Base-by-base conservation (phyloP, 1,140 invertebrate species). In the Zaprionus taronus region DNA sequence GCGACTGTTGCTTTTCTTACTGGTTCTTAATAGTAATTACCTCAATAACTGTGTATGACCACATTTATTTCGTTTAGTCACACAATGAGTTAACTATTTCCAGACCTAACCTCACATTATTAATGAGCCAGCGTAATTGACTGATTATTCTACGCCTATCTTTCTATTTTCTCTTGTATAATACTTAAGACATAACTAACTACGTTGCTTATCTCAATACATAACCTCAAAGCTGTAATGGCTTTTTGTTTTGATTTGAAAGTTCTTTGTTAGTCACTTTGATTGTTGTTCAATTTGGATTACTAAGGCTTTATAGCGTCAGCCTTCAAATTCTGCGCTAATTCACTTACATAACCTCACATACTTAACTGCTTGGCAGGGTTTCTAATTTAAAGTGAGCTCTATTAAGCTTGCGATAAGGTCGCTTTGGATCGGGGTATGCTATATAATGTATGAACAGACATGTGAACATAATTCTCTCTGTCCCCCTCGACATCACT, bases 261-360 rank as follows among this genome's bases (percentile, higher is more conserved):
- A 17, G 41, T 47, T 47, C n/a, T 47, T 47, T 47, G 17, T 47
- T 47, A 47, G n/a, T 47, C 41, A 47, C 6, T 47, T 17, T 17
- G 6, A 17, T 17, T 17, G n/a, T 47, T 47, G 41, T 44, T 44
- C 31, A 44, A 44, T 44, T 38, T 38, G 36, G 14, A 15, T 38
- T 14, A 4, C 36, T 38, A 44, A 7, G 2, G 5, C 41, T 7
- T 44, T 7, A 44, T 44, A 7, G 41, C n/a, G 0, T 17, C 41
- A 20, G 41, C 41, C 41, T 47, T 47, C 41, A 47, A 17, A 47
- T 47, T 44, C n/a, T 44, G n/a, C 47, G 20, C 47, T 4, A 22
- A 20, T 51, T 51, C 17, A 24, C 47, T 22, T 22, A 31, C 60
- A 17, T 62, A 47, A 62, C 24, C 41, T 62, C 41, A 49, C 38